Evolutionary conservation across 2,797 vertebrate genomes (phyloP).

Genomic region (Forpus xanthops): DNA sequence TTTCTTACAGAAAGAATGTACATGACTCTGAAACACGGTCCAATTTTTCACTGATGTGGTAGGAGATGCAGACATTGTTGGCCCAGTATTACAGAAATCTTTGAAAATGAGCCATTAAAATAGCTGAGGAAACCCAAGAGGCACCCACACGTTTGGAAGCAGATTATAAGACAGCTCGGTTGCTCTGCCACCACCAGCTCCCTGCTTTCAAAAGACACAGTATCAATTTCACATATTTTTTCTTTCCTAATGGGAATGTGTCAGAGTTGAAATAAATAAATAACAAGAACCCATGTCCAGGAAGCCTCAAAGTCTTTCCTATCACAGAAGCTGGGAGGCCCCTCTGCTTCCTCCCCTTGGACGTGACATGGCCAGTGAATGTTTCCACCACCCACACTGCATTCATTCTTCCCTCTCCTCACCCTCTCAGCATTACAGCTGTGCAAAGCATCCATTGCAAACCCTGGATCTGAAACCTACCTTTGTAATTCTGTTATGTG

Average conservation of each 20-base stretch:
- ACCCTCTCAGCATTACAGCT: constrained; percentile 59
- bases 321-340: neutral
- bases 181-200: constrained; percentile 69
- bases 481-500: neutral
- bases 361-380: constrained; percentile 40
- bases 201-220: constrained; percentile 59
- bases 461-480: constrained; percentile 24
- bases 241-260: constrained; percentile 72
- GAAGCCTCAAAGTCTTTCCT: neutral
- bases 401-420: constrained; percentile 36
- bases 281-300: constrained; percentile 11
- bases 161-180: constrained; percentile 76
- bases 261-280: constrained; percentile 65
- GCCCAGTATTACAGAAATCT: constrained; percentile 68
- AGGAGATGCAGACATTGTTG: constrained; percentile 61
- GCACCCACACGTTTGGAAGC: constrained; percentile 79
- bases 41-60: constrained; percentile 71
- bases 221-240: constrained; percentile 75
- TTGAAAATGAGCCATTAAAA: constrained; percentile 78
- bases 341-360: constrained; percentile 16
- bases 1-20: constrained; percentile 64
- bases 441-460: constrained; percentile 38
- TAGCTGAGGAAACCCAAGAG: constrained; percentile 78
- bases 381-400: constrained; percentile 66
- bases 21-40: constrained; percentile 63